A percentile compares a stretch with the other conserved stretches of the same genome.
phyloP scores from a whole-genome alignment of 1,140 invertebrate species.

The Triops cancriformis region DNA sequence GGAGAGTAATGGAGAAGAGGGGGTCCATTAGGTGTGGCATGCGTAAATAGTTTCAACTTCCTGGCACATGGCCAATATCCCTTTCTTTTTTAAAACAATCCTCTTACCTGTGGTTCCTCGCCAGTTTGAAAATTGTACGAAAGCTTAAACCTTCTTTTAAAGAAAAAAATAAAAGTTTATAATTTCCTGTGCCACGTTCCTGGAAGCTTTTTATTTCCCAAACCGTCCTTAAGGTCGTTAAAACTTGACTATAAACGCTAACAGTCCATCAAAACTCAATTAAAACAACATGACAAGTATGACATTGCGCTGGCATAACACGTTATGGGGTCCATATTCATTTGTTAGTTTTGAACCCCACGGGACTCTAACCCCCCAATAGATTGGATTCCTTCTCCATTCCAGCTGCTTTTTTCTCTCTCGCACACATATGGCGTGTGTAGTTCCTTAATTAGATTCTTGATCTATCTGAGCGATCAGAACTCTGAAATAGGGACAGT shows the following conservation, averaged over 20 bases:
- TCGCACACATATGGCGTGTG: background rate
- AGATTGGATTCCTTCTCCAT: background rate
- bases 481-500: background rate
- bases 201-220: too few relatives aligned
- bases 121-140: background rate
- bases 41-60: slow-evolving; percentile 5
- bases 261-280: slow-evolving; percentile 2
- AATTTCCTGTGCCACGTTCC: background rate
- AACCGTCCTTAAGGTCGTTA: too few relatives aligned
- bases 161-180: background rate
- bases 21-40: slow-evolving; percentile 2
- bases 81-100: background rate
- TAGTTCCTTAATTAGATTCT: background rate
- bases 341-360: background rate
- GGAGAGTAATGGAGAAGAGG: slow-evolving; percentile 7
- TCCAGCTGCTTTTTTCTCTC: slow-evolving; percentile 3
- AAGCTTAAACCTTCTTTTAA: background rate
- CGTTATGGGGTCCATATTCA: background rate
- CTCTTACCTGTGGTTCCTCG: background rate
- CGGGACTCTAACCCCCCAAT: background rate
- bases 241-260: too few relatives aligned
- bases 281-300: slow-evolving; percentile 2
- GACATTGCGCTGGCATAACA: background rate
- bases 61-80: background rate
- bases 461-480: background rate